Evolutionary conservation across 2,797 vertebrate genomes (phyloP), one percentile per base, ranked within the genome.

Genomic region (Eremophila alpestris): DNA sequence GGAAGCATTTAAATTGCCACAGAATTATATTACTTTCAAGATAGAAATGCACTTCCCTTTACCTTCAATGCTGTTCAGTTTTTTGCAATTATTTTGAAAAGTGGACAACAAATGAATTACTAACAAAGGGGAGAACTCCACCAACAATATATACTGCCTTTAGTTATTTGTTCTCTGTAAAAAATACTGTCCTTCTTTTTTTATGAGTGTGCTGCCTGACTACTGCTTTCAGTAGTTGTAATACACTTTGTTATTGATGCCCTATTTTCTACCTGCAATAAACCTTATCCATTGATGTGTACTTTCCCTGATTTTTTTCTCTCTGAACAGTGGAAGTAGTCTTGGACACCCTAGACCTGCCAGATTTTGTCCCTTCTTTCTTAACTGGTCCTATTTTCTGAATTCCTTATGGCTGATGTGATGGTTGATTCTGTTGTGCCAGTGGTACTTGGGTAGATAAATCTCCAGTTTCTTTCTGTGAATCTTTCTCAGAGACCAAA

Each of bases 61-160:
- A 76, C 55, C 52, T 90, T 81, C 48, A 73, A 17, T 69, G 38
- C 59, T 93, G 51, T 63, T 90, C 46, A 80, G 26, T 18, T 87
- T 93, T 89, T 63, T 11, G 8, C 87, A 88, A 81, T 78, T 73
- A 59, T 70, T 91, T 95, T 94, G 87, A 43, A 83, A 95, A 87
- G 74, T 30, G 75, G 62, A 83, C 71, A 91, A 55, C 34, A 96
- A 94, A 95, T 89, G 2, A 96, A 89, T 95, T 82, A 79, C 27
- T 94, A 83, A 59, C 73, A 91, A 81, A 90, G 75, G 43, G 79
- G 60, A 94, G 80, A 87, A 86, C 69, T 83, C 55, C 34, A 87
- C 52, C 64, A 82, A 69, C 15, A 87, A 20, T 48, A 68, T 27
- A 36, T 27, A 34, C 36, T 58, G 32, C 14, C 24, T 77, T 75